A percentile compares a stretch with the other conserved stretches of the same genome.
phyloP scores from a whole-genome alignment of 2,113 vertebrate species.

The Carassius auratus region DNA sequence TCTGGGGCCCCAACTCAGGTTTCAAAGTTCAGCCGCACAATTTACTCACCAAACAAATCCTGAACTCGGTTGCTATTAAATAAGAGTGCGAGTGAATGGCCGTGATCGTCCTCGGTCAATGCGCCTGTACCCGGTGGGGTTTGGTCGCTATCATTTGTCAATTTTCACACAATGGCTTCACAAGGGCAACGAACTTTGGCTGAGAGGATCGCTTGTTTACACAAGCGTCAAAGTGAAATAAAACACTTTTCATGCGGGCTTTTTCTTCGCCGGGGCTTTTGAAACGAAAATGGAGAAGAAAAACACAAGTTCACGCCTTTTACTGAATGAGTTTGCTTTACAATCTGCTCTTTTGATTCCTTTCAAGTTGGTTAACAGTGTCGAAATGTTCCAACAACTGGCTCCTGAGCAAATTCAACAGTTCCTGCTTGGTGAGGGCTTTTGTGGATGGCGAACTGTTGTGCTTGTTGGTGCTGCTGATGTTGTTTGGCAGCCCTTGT shows the following conservation, averaged over 20 bases:
- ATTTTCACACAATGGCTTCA: constrained; percentile 36
- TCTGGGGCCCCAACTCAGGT: constrained; percentile 53
- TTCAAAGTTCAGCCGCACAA: constrained; percentile 68
- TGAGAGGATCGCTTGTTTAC: constrained; percentile 22
- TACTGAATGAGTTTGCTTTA: constrained; percentile 12
- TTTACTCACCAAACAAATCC: constrained; percentile 41
- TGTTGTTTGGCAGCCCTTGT: constrained; percentile 52
- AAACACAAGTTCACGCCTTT: constrained; percentile 2
- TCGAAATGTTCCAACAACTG: constrained; percentile 28
- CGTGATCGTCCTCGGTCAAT: neutral
- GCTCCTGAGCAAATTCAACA: constrained; percentile 31
- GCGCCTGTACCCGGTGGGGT: neutral
- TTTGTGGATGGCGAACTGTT: constrained; percentile 23
- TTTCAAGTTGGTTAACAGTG: constrained; percentile 30
- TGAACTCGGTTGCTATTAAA: constrained; percentile 25
- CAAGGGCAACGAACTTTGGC: constrained; percentile 13
- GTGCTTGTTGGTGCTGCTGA: constrained; percentile 38
- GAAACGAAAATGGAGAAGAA: neutral
- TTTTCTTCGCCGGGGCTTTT: neutral
- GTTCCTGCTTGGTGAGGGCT: constrained; percentile 24
- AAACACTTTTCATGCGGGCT: constrained; percentile 1
- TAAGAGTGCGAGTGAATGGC: neutral
- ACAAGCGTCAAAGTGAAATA: constrained; percentile 16
- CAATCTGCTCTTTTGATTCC: constrained; percentile 22
- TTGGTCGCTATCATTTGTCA: constrained; percentile 10